These are phyloP conservation scores for Nothoprocta pentlandii DNA, from an alignment of 2,113 vertebrate species.

Conservation along the genomic window DNA sequence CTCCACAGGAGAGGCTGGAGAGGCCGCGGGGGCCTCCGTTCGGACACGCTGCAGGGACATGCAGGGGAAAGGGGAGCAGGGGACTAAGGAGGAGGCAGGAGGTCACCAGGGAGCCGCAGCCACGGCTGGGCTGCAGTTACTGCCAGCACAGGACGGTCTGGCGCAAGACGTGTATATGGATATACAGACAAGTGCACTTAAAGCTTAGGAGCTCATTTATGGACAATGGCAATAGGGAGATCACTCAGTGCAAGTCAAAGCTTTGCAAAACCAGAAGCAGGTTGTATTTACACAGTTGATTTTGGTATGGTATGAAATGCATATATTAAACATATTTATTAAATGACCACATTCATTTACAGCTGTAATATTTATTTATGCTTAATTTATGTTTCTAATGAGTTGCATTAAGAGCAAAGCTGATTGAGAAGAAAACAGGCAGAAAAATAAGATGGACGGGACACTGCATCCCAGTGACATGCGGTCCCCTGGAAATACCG, in stretches of 20 bases:
- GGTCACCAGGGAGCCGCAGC: neutral
- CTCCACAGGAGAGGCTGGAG: neutral
- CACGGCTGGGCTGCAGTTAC: fast-evolving
- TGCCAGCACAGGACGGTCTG: neutral
- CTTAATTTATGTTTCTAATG: neutral
- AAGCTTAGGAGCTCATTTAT: neutral
- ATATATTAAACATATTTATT: neutral
- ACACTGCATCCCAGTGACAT: no score
- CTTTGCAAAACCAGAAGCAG: neutral
- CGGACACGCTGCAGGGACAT: no score
- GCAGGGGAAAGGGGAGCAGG: neutral
- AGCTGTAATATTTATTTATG: neutral
- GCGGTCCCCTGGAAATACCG: neutral
- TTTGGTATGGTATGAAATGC: neutral
- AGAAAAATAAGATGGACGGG: neutral
- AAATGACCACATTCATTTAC: fast-evolving
- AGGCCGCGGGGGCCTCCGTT: no score
- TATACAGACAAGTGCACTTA: fast-evolving
- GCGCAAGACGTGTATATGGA: fast-evolving
- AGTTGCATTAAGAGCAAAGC: neutral
- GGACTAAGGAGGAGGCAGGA: fast-evolving
- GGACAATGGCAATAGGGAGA: neutral
- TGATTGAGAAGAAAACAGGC: neutral
- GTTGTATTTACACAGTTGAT: neutral
- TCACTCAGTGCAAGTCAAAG: neutral